These are phyloP conservation scores for Okamejei kenojei DNA, from an alignment of 2,797 vertebrate species.

Conservation along the genomic window DNA sequence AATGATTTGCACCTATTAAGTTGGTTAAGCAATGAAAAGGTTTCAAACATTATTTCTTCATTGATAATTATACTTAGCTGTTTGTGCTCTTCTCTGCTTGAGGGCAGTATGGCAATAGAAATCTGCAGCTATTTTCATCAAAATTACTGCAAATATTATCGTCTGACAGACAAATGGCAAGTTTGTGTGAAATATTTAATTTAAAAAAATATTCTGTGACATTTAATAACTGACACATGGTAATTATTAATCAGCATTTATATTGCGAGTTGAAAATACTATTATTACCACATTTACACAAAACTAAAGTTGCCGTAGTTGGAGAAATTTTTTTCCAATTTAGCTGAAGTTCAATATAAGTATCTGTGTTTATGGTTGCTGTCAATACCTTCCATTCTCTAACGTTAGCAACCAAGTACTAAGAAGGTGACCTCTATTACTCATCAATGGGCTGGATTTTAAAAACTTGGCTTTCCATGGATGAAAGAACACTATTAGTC, in stretches of 20 bases:
- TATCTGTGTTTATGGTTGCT: not conserved
- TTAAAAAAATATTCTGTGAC: not conserved
- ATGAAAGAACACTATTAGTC: not conserved
- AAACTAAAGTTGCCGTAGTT: not conserved
- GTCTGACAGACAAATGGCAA: not conserved
- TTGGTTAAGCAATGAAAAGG: too few relatives aligned
- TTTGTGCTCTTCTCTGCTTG: not conserved
- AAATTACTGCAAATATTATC: constrained; percentile 1
- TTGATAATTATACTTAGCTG: not conserved
- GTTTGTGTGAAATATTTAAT: not conserved
- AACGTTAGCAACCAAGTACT: not conserved
- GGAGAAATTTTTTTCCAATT: not conserved
- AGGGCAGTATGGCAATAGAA: not conserved
- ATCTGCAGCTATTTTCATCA: not conserved
- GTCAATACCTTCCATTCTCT: not conserved
- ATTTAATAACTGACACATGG: too few relatives aligned
- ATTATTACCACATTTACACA: not conserved
- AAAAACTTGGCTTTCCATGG: constrained; percentile 5
- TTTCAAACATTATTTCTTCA: not conserved
- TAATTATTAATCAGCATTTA: not conserved
- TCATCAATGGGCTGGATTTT: not conserved
- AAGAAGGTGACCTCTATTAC: constrained; percentile 11
- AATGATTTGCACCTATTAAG: not conserved
- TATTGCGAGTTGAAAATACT: not conserved
- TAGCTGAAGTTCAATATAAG: not conserved